These are phyloP conservation scores for Chelonus insularis DNA, from an alignment of 1,140 invertebrate species.

Conservation along the genomic window DNA sequence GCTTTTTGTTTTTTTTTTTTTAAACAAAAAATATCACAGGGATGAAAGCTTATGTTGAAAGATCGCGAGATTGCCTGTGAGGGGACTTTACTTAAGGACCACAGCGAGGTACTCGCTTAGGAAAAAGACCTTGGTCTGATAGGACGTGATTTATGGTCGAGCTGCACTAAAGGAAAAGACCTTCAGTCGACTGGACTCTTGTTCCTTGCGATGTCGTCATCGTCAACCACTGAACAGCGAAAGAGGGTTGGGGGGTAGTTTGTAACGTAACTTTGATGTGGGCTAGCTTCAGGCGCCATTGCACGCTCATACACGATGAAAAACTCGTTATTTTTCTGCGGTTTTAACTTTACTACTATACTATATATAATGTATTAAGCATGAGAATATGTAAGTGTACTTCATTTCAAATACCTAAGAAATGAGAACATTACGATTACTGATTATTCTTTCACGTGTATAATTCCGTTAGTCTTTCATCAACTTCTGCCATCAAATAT, in stretches of 20 bases:
- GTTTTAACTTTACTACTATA: not conserved
- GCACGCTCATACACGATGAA: not conserved
- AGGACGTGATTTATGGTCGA: slow-evolving; percentile 6
- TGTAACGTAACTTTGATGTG: slow-evolving; percentile 6
- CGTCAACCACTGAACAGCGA: not conserved
- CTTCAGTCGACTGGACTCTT: not conserved
- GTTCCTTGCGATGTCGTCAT: not conserved
- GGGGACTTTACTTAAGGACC: not conserved
- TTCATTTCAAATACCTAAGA: not conserved
- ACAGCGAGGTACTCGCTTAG: not conserved
- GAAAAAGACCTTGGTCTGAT: not conserved
- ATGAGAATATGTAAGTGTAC: not conserved
- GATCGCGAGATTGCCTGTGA: too few relatives aligned
- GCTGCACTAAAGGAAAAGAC: not conserved
- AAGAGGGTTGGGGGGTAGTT: not conserved
- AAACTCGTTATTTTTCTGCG: slow-evolving; percentile 8
- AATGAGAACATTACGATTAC: not conserved
- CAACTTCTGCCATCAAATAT: not conserved
- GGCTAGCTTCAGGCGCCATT: not conserved
- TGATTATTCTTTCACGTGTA: slow-evolving; percentile 7
- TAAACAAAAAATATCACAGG: not conserved
- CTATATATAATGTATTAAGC: not conserved
- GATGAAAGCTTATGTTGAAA: too few relatives aligned
- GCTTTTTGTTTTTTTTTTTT: not conserved
- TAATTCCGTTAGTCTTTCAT: not conserved